Conservation (phyloP, 2,797 vertebrate species). For the Semotilus atromaculatus region DNA sequence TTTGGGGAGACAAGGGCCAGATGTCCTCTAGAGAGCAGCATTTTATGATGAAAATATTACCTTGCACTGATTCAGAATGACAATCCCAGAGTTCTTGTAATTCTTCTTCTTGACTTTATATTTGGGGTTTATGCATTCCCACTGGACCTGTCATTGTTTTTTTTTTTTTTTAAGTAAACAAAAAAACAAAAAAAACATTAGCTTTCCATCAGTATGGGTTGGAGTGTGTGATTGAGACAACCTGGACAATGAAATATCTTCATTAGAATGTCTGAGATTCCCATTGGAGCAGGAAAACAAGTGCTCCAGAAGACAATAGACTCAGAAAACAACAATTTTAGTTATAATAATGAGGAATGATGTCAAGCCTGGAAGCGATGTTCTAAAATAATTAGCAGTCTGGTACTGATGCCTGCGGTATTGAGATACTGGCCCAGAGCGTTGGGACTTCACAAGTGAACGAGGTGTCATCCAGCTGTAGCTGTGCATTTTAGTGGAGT, state of each 20-base stretch:
- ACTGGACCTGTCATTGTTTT: constrained; percentile 78
- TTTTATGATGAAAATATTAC: constrained; percentile 70
- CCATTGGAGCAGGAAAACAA: constrained; percentile 21
- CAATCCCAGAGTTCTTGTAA: constrained; percentile 96
- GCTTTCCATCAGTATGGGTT: not conserved
- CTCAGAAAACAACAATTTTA: constrained; percentile 28
- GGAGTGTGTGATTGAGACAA: not conserved
- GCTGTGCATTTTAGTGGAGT: constrained; percentile 24
- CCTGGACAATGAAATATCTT: constrained; percentile 29
- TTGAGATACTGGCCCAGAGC: constrained; percentile 45
- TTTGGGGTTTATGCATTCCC: constrained; percentile 96
- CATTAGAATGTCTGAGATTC: constrained; percentile 36
- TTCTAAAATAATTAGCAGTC: constrained; percentile 53
- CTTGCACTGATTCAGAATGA: constrained; percentile 97
- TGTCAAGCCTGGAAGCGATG: constrained; percentile 19
- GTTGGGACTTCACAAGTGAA: constrained; percentile 36
- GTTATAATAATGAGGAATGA: constrained; percentile 43
- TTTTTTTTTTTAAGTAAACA: not conserved
- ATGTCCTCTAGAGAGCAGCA: not conserved
- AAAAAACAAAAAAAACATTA: not conserved
- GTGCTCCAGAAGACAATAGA: constrained; percentile 35
- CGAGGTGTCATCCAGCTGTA: constrained; percentile 18
- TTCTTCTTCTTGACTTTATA: constrained; percentile 98
- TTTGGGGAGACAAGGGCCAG: constrained; percentile 5
- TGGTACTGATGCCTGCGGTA: constrained; percentile 42